Base-by-base conservation (phyloP, 1,140 invertebrate species). In the Sitophilus oryzae region DNA sequence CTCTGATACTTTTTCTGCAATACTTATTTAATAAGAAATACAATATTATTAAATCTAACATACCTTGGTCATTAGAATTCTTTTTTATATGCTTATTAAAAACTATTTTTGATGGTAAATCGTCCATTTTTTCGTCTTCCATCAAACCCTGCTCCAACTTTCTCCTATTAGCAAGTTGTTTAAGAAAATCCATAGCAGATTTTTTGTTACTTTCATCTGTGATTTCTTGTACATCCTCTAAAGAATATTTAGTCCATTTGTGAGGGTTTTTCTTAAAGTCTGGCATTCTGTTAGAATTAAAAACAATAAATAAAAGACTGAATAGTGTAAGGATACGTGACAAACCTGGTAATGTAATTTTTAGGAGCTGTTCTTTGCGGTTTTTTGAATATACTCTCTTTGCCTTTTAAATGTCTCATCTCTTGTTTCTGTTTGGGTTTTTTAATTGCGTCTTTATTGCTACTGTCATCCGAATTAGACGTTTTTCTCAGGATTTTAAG, bases 371-470 rank as follows among this genome's bases (percentile, higher is more conserved):
- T 81, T 23, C 78, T 74, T 66, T 83, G 79, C 3, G 82, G 82
- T 57, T 78, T 75, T 69, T 88, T 89, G 49, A 85, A 89, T 55
- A 89, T 85, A 66, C 86, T 89, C 64, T 88, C 83, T 65, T 79
- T 79, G 3, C 85, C 84, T 56, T 81, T 76, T 65, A 84, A 81
- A 34, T 78, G 77, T 57, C 76, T 78, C 54, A 77, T 77, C 63
- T 76, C 71, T 38, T 64, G 61, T 42, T 56, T 63, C 9, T 62
- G 50, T 35, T 25, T 23, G 25, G 44, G 59, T 25, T 21, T 45
- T 1, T 65, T 72, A 68, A 11, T 68, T 30, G 65, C 62, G 58
- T 34, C 43, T 74, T 73, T 48, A 74, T 70, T 22, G 62, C 60
- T 36, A 64, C 64, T 2, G 25, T 44, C 1, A 5, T 21, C 18